Conservation (phyloP, 2,113 vertebrate genomes). For the Bubo bubo region DNA sequence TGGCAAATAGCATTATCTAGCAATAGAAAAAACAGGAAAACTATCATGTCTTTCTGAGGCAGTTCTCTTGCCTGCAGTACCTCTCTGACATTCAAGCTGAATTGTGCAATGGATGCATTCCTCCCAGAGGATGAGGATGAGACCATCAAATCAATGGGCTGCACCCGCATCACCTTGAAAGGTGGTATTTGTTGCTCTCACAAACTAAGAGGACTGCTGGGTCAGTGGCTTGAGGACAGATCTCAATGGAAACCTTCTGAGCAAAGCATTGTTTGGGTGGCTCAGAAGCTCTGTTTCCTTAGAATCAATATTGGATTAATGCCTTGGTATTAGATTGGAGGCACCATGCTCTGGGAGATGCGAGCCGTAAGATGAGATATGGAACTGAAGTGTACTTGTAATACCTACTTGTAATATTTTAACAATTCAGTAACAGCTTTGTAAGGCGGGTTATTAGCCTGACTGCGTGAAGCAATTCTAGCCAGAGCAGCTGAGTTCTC, state of each 20-base stretch:
- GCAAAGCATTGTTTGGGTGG: background rate
- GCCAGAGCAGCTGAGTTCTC: background rate
- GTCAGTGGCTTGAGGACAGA: background rate
- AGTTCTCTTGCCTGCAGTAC: background rate
- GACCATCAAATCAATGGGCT: background rate
- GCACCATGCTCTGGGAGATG: background rate
- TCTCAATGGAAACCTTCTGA: background rate
- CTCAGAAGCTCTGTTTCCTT: background rate
- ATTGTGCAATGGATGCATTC: background rate
- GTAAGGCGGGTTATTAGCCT: conserved; percentile 7
- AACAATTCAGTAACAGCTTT: conserved; percentile 22
- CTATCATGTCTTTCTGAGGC: background rate
- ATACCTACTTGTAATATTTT: conserved; percentile 33
- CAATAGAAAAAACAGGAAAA: background rate
- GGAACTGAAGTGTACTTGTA: conserved; percentile 35
- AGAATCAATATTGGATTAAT: background rate
- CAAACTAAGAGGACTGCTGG: background rate
- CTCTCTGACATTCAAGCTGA: background rate
- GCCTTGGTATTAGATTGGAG: background rate
- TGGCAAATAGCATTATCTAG: background rate
- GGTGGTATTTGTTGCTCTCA: background rate
- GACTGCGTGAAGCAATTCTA: background rate
- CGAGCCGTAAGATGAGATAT: background rate
- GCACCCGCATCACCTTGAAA: background rate
- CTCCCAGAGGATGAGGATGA: background rate